Base-by-base conservation (phyloP, 2,888 invertebrate genomes). In the Ethmia dodecea region DNA sequence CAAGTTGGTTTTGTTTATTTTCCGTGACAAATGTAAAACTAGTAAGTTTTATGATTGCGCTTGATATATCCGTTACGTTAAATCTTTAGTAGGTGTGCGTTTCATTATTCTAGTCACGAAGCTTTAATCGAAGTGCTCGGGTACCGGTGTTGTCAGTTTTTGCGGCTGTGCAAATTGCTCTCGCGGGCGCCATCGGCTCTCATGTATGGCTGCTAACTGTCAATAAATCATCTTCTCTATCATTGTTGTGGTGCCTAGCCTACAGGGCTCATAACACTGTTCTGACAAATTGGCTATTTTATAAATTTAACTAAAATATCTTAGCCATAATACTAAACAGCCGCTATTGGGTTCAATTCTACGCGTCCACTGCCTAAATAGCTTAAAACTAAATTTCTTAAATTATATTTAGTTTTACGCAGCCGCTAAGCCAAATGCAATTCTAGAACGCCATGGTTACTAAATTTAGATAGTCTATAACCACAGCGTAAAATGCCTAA, bases 191-290 rank as follows among this genome's bases (percentile, higher is more conserved):
- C 60, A 48, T 58, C 53, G 43, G 6, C 45, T n/a, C n/a, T 43
- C 45, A 38, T 49, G 55, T 61, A 55, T 58, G 52, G 57, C 57
- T 54, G 52, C 55, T 66, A 62, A 67, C 70, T 66, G 66, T 67
- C 61, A 48, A 66, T 69, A 70, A 70, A 71, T 71, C 62, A 68
- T 67, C 54, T 42, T 43, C 47, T 55, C 59, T 60, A 60, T 60
- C 55, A 60, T 59, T 56, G 53, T 54, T 47, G 47, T 40, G n/a
- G n/a, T n/a, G n/a, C n/a, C n/a, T n/a, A n/a, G n/a, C n/a, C n/a
- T n/a, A n/a, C n/a, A n/a, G n/a, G n/a, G n/a, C n/a, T n/a, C 35
- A 30, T 32, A 31, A 35, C 35, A 35, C 25, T 32, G 32, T 31
- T 34, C 11, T 11, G 2, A 10, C 26, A 11, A 26, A 10, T 26